Conservation (phyloP, 2,888 invertebrate genomes). For the Cephus spinipes region DNA sequence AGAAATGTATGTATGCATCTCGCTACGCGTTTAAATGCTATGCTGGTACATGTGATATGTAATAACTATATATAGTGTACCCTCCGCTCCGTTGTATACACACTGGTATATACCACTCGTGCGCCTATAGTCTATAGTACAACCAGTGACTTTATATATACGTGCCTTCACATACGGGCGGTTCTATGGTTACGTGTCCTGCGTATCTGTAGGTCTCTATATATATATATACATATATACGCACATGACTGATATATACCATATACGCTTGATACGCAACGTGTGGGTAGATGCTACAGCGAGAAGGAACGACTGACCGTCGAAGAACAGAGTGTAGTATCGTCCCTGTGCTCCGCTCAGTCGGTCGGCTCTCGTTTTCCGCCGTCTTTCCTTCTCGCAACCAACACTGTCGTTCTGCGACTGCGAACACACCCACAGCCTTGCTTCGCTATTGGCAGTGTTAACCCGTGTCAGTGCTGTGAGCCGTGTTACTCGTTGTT, state of each 20-base stretch:
- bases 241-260: constrained; percentile 19
- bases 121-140: background rate
- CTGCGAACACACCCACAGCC: background rate
- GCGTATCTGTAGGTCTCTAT: constrained; percentile 18
- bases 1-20: background rate
- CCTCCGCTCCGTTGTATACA: background rate
- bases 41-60: background rate
- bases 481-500: background rate
- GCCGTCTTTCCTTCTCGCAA: background rate
- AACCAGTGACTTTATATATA: background rate
- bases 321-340: constrained; percentile 40
- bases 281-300: constrained; percentile 12
- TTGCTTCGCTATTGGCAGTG: background rate
- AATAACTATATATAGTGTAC: background rate
- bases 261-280: background rate
- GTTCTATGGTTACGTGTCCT: background rate
- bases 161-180: background rate
- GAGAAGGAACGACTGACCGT: constrained; percentile 16
- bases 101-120: background rate
- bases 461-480: background rate
- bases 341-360: constrained; percentile 40
- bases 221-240: background rate
- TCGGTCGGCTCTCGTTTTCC: constrained; percentile 29
- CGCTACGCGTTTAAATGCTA: background rate
- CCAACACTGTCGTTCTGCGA: background rate